Evolutionary conservation across 2,888 invertebrate species (phyloP).

Genomic region (Blastobasis lacticolella): DNA sequence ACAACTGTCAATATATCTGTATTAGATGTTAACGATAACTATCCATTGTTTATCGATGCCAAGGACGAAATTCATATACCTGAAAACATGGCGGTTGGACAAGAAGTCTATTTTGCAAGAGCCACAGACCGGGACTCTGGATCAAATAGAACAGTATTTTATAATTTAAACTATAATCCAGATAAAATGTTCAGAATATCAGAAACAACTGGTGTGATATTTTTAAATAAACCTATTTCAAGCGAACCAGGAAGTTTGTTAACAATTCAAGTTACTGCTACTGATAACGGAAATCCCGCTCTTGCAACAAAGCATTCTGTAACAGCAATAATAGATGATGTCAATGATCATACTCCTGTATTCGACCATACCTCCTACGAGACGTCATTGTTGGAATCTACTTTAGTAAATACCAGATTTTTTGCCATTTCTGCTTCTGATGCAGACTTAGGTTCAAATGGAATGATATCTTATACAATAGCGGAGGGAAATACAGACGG

Average conservation of each 20-base stretch:
- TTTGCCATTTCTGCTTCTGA: constrained; percentile 93
- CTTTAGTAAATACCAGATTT: constrained; percentile 91
- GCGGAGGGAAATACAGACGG: constrained; percentile 89
- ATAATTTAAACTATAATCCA: constrained; percentile 85
- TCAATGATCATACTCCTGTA: constrained; percentile 96
- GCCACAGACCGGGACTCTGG: constrained; percentile 92
- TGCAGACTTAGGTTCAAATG: constrained; percentile 87
- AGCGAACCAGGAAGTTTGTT: constrained; percentile 82
- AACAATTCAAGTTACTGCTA: constrained; percentile 86
- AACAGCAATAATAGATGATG: constrained; percentile 84
- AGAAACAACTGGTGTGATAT: constrained; percentile 90
- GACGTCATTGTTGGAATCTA: constrained; percentile 92
- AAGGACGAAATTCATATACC: constrained; percentile 85
- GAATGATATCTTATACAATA: constrained; percentile 86
- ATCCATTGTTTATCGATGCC: constrained; percentile 86
- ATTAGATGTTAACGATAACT: constrained; percentile 92
- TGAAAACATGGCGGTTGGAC: constrained; percentile 94
- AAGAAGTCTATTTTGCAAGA: constrained; percentile 91
- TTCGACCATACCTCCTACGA: constrained; percentile 95
- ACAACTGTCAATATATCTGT: constrained; percentile 87
- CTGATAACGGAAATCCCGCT: constrained; percentile 86
- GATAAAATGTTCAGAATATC: constrained; percentile 89
- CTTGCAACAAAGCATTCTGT: constrained; percentile 84
- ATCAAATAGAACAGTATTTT: constrained; percentile 89
- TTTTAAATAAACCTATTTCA: constrained; percentile 85